Percentiles rank a stretch among this genome's conserved stretches.
Evolutionary conservation across 2,888 invertebrate genomes (phyloP).

Genomic region (Ophion costatus): DNA sequence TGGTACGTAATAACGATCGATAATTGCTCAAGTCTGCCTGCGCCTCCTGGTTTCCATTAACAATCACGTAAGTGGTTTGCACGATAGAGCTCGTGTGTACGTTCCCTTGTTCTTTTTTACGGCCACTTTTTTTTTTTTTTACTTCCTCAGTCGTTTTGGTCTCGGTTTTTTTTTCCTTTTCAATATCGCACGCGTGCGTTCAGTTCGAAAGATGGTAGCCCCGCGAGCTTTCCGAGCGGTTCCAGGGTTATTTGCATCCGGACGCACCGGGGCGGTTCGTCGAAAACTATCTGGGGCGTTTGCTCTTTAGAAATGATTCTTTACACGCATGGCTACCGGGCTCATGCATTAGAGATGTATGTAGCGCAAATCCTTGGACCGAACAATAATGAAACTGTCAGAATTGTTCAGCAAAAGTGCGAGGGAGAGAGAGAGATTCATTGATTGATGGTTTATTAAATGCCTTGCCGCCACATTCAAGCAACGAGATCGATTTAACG

Average conservation of each 20-base stretch:
- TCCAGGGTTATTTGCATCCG: neutral
- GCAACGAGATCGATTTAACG: no score
- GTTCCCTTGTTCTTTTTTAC: conserved; percentile 2
- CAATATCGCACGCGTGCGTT: conserved; percentile 14
- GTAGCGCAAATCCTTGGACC: neutral
- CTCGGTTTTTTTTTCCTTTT: neutral
- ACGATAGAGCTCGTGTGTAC: conserved; percentile 5
- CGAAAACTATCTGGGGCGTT: neutral
- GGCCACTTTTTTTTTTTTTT: neutral
- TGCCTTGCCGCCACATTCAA: no score
- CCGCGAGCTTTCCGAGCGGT: conserved; percentile 3
- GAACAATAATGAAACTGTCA: no score
- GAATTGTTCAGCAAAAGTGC: neutral
- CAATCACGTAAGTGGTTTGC: conserved; percentile 51
- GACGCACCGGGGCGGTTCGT: neutral
- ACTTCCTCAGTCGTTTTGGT: conserved; percentile 1
- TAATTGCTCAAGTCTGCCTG: conserved; percentile 82
- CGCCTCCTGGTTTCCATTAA: conserved; percentile 81
- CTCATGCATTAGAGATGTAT: neutral
- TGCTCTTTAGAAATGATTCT: neutral
- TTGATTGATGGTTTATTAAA: no score
- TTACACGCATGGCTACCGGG: neutral
- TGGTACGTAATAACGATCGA: conserved; percentile 78
- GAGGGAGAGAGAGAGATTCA: no score
- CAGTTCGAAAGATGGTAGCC: conserved; percentile 11